Base-by-base conservation (phyloP, 2,797 vertebrate genomes). In the Nannoperca obscura region DNA sequence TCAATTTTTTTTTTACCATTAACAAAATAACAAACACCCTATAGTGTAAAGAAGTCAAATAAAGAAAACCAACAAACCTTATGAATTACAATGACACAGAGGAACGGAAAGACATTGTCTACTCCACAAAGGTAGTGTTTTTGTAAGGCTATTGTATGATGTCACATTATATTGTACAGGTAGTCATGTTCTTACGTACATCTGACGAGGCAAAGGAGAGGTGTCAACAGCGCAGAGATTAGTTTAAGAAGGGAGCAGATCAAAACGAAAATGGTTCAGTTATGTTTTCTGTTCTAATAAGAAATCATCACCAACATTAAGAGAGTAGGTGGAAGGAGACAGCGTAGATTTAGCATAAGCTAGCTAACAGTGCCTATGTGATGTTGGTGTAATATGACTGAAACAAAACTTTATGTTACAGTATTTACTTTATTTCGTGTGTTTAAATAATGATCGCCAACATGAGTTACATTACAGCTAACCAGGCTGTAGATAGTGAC, bases 301-400 rank as follows among this genome's bases (percentile, higher is more conserved):
- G 5, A 32, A 32, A 32, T 0, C 32, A 60, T 49, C 2, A 38
- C 2, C 4, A 64, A 42, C 3, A 73, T 19, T 42, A 40, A 44
- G 27, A 63, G 13, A 44, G 12, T 5, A 65, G 2, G 44, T 53
- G 44, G 47, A 46, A 15, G 19, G 9, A 70, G 30, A 60, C 4
- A 47, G 22, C 12, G 7, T 38, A 50, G 14, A 49, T 73, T 58
- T 71, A 80, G 47, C 55, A 58, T 59, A 27, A 42, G 15, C 1
- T 22, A 67, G 81, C 74, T 66, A 49, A 4, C 46, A 64, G 12
- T 22, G 52, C 32, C 40, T 52, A 55, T 11, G 15, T 22, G 60
- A 63, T 55, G 46, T 22, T 78, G 10, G 10, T 81, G 34, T 14
- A 44, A 22, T 58, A 34, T 65, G 22, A 36, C 22, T 63, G 1